Percentiles rank a stretch among this genome's conserved stretches.
phyloP scores from a whole-genome alignment of 1,140 invertebrate species.

The Conopomorpha cramerella region DNA sequence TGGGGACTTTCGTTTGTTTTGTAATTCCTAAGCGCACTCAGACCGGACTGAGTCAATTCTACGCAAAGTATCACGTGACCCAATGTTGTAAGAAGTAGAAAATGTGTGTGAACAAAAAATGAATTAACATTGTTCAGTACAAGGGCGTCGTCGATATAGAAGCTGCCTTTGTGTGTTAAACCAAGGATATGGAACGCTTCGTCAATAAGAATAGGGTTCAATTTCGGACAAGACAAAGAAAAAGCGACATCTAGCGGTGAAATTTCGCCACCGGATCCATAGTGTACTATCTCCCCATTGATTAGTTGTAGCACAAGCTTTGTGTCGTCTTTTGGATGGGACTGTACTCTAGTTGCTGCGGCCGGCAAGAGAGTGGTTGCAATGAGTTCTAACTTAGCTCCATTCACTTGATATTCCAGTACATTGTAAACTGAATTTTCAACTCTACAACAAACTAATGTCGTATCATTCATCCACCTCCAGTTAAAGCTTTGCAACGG shows the following conservation, averaged over 20 bases:
- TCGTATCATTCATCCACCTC: slow-evolving; percentile 28
- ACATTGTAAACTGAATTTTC: slow-evolving; percentile 18
- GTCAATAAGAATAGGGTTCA: slow-evolving; percentile 51
- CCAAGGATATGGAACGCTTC: slow-evolving; percentile 50
- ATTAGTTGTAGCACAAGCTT: slow-evolving; percentile 26
- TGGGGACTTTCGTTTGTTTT: slow-evolving; percentile 26
- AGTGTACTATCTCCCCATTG: slow-evolving; percentile 33
- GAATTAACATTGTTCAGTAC: slow-evolving; percentile 75
- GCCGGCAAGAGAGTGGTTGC: too few species aligned
- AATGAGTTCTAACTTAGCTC: too few species aligned
- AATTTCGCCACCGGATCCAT: slow-evolving; percentile 21
- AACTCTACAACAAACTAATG: slow-evolving; percentile 19
- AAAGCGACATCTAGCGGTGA: slow-evolving; percentile 31
- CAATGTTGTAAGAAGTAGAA: slow-evolving; percentile 75
- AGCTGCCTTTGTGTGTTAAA: slow-evolving; percentile 65
- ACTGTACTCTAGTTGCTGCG: slow-evolving; percentile 19
- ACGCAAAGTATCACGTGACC: slow-evolving; percentile 70
- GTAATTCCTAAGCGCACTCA: slow-evolving; percentile 26
- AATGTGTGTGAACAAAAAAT: slow-evolving; percentile 73
- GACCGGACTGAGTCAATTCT: slow-evolving; percentile 39
- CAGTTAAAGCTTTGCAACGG: slow-evolving; percentile 41
- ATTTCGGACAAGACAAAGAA: slow-evolving; percentile 37
- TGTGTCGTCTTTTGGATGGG: slow-evolving; percentile 16
- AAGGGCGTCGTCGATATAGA: slow-evolving; percentile 70
- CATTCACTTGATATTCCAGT: slow-evolving; percentile 26